Base-by-base conservation (phyloP, 2,113 vertebrate species). In the Astur gentilis region DNA sequence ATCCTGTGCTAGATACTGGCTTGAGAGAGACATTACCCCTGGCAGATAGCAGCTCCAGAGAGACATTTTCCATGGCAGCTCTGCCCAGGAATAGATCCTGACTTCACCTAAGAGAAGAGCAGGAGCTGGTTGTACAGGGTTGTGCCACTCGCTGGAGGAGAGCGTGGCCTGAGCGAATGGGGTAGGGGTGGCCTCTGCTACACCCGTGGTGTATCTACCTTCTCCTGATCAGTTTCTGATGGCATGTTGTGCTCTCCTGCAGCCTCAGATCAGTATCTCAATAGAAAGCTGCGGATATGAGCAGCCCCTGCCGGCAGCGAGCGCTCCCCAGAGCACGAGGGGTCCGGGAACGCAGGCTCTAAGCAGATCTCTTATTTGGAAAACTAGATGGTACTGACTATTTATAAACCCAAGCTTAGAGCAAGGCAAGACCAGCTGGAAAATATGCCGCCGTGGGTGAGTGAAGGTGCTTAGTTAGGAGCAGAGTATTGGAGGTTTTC, bases 111-210 rank as follows among this genome's bases (percentile, higher is more conserved):
- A 8, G 32, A 83, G 89, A 73, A 52, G 54, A 83, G 58, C 32
- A 45, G 54, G 64, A 66, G 38, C 26, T 85, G 47, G 18, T 32
- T 71, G 40, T 25, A 13, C 49, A 42, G 47, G 45, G 2, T 13
- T 52, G 44, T 82, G 87, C 61, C 34, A 6, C 55, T 87, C 8
- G 0, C 50, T 71, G 78, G 40, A 81, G 81, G 38, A 38, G 3
- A 15, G 40, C 64, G 27, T 0, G 0, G 77, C 60, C 69, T 6
- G n/a, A 40, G 55, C 0, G 0, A 52, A 15, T 13, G 13, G 67
- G 40, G 29, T 16, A n/a, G 54, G 77, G 45, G 25, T 65, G 58
- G 80, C 36, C 34, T 20, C 58, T 76, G 61, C 70, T 23, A 8
- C 17, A 17, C 8, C 44, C 0, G 0, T 17, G 72, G 34, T 40